Evolutionary conservation across 2,888 invertebrate species (phyloP), one percentile per base, ranked within the genome.

Genomic region (Archips crataeganus): DNA sequence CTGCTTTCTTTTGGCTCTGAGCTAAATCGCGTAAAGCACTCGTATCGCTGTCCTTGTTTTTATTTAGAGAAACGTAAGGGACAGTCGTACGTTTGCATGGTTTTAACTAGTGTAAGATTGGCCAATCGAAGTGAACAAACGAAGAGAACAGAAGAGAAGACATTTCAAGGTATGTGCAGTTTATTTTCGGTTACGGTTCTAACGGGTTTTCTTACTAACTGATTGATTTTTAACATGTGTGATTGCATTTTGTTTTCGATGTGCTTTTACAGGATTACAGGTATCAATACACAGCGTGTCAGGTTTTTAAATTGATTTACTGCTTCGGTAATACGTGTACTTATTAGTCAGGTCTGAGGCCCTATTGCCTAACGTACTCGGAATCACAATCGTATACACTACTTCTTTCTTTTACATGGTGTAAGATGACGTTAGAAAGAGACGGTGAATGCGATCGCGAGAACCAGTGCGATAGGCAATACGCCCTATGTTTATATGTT

Each of bases 191-290:
- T 74, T 77, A 23, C 77, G 81, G 81, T 76, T 79, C 77, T 80
- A 77, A 78, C 75, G 76, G 79, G 80, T 80, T 80, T 76, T 82
- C 79, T 77, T 78, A 70, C 80, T 84, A 87, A 88, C 85, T 82
- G 45, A 85, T 84, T 90, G 89, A 76, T 77, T 80, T 57, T 82
- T 86, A 85, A 85, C 82, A 79, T 77, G 78, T 81, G 81, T 83
- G 65, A 82, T 82, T 87, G 87, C 85, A 89, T 84, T 89, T 86
- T 90, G 87, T 86, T 88, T 89, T 92, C 79, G 83, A 85, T 92
- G 92, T 93, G 90, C 88, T 84, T 86, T 90, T 90, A 81, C 90
- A 92, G 91, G 86, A 76, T 80, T 91, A 90, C 93, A 93, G 93
- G 94, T 93, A 94, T 94, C 94, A 94, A 93, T 94, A 85, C 74